Evolutionary conservation across 1,140 invertebrate genomes (phyloP).

Genomic region (Pseudachorutes palmiensis): DNA sequence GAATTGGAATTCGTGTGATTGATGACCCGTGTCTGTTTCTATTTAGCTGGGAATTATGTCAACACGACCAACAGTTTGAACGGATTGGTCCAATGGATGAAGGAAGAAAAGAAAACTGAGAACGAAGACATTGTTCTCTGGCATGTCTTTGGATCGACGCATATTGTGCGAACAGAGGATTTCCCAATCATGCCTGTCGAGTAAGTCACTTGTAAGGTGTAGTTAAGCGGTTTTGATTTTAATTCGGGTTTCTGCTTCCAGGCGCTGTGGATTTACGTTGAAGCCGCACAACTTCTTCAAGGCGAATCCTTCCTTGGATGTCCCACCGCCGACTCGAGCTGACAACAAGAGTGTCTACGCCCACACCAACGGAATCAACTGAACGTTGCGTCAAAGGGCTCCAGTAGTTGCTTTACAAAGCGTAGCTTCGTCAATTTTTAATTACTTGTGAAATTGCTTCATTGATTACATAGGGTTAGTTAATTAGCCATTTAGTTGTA

Average conservation of each 20-base stretch:
- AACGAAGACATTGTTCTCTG: conserved; percentile 31
- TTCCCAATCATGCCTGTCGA: conserved; percentile 33
- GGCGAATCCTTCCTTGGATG: conserved; percentile 29
- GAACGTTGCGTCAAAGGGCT: no score
- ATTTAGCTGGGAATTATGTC: conserved; percentile 20
- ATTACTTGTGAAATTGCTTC: no score
- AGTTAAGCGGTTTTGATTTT: not conserved
- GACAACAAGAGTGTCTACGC: conserved; percentile 7
- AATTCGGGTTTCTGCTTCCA: conserved; percentile 9
- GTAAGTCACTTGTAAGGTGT: conserved; percentile 18
- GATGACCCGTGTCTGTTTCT: no score
- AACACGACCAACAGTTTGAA: conserved; percentile 26
- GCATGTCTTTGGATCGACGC: conserved; percentile 27
- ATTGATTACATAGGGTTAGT: no score
- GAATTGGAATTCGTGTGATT: no score
- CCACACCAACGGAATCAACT: no score
- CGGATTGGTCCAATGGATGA: conserved; percentile 25
- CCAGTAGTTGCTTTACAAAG: no score
- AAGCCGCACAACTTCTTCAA: conserved; percentile 35
- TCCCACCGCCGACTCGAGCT: conserved; percentile 21
- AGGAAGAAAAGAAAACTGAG: conserved; percentile 21
- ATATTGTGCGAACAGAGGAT: conserved; percentile 25
- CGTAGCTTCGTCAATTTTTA: no score
- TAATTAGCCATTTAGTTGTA: no score
- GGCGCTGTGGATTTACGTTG: conserved; percentile 31